These are phyloP conservation scores for Pogonognathellus flavescens DNA, from an alignment of 1,140 invertebrate species.

Conservation along the genomic window DNA sequence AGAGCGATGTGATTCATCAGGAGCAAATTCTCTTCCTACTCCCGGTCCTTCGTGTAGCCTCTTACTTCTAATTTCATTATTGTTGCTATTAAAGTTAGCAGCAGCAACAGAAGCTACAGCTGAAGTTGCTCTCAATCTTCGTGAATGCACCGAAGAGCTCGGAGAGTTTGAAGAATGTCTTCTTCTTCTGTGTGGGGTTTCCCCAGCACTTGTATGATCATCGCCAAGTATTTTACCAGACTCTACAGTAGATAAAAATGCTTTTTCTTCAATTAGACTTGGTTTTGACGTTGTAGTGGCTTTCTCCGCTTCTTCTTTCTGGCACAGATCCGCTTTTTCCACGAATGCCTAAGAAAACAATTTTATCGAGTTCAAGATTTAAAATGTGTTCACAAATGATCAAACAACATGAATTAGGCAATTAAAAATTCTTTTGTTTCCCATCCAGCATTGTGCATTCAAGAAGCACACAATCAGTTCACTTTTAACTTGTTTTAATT, in stretches of 20 bases:
- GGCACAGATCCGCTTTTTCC: neutral
- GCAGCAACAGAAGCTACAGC: neutral
- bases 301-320: neutral
- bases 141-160: neutral
- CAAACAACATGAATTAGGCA: too few species aligned
- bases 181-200: conserved; percentile 5
- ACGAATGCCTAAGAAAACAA: neutral
- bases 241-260: neutral
- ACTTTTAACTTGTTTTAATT: too few species aligned
- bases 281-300: neutral
- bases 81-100: neutral
- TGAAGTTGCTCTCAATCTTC: conserved; percentile 25
- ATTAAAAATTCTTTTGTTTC: too few species aligned
- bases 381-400: too few species aligned
- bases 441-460: too few species aligned
- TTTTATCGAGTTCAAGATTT: too few species aligned
- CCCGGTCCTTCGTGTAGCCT: conserved; percentile 16
- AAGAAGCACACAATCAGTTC: too few species aligned
- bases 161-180: conserved; percentile 24
- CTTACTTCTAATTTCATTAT: conserved; percentile 36
- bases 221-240: neutral
- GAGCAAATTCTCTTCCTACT: neutral
- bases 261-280: neutral
- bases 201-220: conserved; percentile 16
- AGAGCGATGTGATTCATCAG: conserved; percentile 1